Evolutionary conservation across 2,888 invertebrate species (phyloP), one percentile per base, ranked within the genome.

Genomic region (Cataglyphis livida): DNA sequence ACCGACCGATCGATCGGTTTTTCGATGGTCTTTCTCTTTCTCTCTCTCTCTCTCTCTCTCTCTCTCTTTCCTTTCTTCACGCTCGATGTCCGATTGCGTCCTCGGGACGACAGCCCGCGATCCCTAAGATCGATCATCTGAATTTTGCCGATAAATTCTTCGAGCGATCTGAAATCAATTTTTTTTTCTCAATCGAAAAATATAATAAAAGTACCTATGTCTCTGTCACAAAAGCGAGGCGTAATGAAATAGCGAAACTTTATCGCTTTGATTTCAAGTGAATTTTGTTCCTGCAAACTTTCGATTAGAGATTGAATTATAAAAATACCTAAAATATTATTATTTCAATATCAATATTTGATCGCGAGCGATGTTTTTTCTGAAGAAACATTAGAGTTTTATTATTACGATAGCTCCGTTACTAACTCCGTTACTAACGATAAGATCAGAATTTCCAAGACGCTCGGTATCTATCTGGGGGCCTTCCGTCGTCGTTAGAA

Each of bases 1-100:
- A 79, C 78, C 44, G 71, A 59, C 59, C 71, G 78, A 79, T 79
- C 70, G 71, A 79, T 79, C 71, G 78, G 59, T 79, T 79, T 78
- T 78, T 70, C 35, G 70, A 59, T 18, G 65, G 61, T 10, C 12
- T 15, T 4, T 44, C 44, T 44, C 41, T 41, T 10, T 41, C 41
- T 10, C 32, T 59, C 59, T 61, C 62, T 61, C 25, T 64, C 64
- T 75, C 35, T 51, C 51, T 66, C 76, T 62, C 32, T 38, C 66
- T n/a, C 38, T 12, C n/a, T 57, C 68, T 57, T 41, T 32, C 15
- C 32, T 28, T 35, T 59, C 59, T 59, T 18, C 78, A 79, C 44
- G 71, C 78, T 79, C 59, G 59, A 48, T 59, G 71, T 44, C 44
- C 71, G 59, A 59, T 59, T 32, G 44, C 18, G 71, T 21, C 57